Evolutionary conservation across 2,888 invertebrate genomes (phyloP), one percentile per base, ranked within the genome.

Genomic region (Sericinus montela): DNA sequence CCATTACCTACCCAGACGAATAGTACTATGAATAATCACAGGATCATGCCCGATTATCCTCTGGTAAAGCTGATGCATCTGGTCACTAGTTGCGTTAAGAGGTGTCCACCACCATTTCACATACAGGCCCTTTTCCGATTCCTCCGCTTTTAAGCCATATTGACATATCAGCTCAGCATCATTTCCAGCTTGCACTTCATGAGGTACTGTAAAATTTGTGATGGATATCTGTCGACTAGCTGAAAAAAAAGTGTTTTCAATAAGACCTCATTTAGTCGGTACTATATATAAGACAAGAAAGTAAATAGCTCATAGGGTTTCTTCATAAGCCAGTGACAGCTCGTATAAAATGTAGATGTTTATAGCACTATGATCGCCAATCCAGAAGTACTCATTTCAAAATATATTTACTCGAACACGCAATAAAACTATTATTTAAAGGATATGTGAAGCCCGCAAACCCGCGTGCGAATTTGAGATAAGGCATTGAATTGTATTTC

Each of bases 101-200:
- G 77, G 73, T 23, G 66, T 74, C 71, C 73, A 74, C 81, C 80
- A 86, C 86, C 86, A 87, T 53, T 86, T 86, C 28, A 84, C 68
- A 51, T 65, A 73, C 29, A 75, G 51, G 0, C 52, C 62, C 10
- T 54, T 56, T 6, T 69, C 67, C 0, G 62, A 51, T 48, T 72
- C 74, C 7, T 54, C 54, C 5, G 52, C 53, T 6, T 32, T 53
- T 36, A 75, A 45, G 3, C 65, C 61, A 59, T 73, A 75, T 36
- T 54, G 57, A 53, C 85, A 85, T 32, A 59, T 65, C 34, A 86
- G 60, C 45, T 72, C 69, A 0, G 67, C 77, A 46, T 72, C 61
- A 9, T 67, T 60, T 0, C 80, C 85, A 0, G 59, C 55, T 51
- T 69, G 64, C 30, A 76, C 64, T 1, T 67, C 59, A 10, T 58